Conservation (phyloP, 2,888 invertebrate genomes). For the Mellilla xanthometata region DNA sequence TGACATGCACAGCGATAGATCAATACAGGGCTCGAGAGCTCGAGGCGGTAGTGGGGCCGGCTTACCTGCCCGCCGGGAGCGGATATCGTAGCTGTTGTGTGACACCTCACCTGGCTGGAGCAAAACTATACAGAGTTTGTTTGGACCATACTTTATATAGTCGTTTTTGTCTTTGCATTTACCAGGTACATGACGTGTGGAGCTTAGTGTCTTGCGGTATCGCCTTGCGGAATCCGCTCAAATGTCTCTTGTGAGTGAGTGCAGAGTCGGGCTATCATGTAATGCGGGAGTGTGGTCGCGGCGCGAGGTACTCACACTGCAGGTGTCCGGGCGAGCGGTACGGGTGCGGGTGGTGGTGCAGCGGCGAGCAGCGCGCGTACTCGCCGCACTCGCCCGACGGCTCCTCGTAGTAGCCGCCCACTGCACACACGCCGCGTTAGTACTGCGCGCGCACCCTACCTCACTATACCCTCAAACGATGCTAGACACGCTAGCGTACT, state of each 20-base stretch:
- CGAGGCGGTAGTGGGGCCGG: neutral
- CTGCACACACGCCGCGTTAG: constrained; percentile 75
- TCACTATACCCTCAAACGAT: neutral
- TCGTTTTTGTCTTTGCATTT: no score
- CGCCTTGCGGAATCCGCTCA: no score
- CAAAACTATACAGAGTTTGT: no score
- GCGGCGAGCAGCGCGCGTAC: constrained; percentile 63
- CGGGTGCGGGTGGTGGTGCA: constrained; percentile 40
- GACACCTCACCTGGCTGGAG: no score
- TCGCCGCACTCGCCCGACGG: constrained; percentile 57
- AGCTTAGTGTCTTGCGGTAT: no score
- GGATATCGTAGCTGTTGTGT: neutral
- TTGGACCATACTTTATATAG: no score
- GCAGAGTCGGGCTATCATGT: no score
- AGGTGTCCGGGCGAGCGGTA: constrained; percentile 54
- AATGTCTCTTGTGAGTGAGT: neutral
- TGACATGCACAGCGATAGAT: constrained; percentile 33
- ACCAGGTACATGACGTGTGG: no score
- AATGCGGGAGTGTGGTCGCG: constrained; percentile 14
- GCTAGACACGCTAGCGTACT: constrained; percentile 3
- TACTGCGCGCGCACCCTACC: constrained; percentile 29
- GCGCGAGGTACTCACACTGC: constrained; percentile 57
- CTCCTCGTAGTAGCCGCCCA: constrained; percentile 79
- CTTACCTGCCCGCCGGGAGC: constrained; percentile 9
- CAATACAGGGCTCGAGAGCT: constrained; percentile 15